Conservation (phyloP, 1,140 invertebrate species). For the Delia radicum region DNA sequence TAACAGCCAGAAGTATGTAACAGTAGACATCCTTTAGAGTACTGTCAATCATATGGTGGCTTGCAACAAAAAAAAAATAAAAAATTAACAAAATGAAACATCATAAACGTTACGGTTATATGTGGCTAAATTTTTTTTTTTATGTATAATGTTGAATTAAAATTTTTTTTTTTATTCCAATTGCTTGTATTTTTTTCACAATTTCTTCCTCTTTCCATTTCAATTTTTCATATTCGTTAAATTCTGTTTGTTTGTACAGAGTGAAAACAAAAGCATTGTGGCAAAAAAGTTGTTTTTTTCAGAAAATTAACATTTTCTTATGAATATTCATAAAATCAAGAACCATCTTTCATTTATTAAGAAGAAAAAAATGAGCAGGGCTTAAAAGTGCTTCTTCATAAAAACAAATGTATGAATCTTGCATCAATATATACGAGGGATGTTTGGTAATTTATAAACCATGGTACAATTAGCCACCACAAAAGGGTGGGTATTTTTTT, state of each 20-base stretch:
- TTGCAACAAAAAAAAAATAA: background rate
- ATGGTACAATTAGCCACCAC: no score
- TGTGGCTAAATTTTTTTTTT: no score
- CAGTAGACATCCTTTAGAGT: background rate
- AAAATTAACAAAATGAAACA: background rate
- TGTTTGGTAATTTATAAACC: no score
- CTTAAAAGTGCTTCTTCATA: no score
- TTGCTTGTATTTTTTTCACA: background rate
- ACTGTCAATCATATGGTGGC: constrained; percentile 1
- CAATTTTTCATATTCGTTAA: background rate
- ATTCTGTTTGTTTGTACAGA: background rate
- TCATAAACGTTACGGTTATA: background rate
- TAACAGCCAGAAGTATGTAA: background rate
- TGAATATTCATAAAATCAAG: background rate
- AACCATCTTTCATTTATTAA: background rate
- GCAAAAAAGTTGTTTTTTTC: background rate
- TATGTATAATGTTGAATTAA: background rate
- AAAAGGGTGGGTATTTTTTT: no score
- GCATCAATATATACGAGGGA: no score
- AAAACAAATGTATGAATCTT: no score
- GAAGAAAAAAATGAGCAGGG: no score
- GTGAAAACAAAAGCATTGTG: background rate
- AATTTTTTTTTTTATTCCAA: no score
- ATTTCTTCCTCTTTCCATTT: no score
- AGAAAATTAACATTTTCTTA: background rate